Conservation (phyloP, 2,113 vertebrate genomes). For the Bubo bubo region DNA sequence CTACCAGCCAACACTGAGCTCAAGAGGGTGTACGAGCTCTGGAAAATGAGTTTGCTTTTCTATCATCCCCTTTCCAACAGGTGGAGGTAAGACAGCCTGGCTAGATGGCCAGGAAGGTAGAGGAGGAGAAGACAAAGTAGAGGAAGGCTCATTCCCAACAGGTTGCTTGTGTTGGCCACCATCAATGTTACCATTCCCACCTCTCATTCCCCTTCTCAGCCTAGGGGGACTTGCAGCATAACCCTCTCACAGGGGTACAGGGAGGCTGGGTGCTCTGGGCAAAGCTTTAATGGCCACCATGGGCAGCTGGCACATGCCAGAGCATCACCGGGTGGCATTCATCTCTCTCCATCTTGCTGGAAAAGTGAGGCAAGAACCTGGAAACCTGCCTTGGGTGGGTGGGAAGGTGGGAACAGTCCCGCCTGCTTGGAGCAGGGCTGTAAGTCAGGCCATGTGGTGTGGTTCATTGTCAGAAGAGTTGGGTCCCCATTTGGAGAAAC, state of each 20-base stretch:
- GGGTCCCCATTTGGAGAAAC: neutral
- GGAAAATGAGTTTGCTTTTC: neutral
- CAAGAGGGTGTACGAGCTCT: neutral
- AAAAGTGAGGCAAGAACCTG: neutral
- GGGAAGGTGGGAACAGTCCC: neutral
- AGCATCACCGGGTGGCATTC: neutral
- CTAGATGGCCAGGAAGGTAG: neutral
- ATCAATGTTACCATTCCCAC: neutral
- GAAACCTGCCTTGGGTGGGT: neutral
- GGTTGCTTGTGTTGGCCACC: neutral
- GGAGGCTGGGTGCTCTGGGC: neutral
- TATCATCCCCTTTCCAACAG: neutral
- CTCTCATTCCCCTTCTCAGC: neutral
- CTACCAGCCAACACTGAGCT: neutral
- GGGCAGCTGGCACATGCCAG: neutral
- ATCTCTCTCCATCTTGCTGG: neutral
- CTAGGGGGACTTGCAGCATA: neutral
- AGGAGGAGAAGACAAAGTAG: neutral
- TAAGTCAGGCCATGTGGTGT: rapidly evolving
- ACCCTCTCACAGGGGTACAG: neutral
- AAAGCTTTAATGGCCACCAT: neutral
- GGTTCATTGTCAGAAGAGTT: neutral
- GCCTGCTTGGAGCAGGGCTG: neutral
- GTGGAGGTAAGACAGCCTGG: neutral
- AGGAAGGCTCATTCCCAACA: neutral